These are phyloP conservation scores for Byasa hedistus DNA, from an alignment of 2,888 invertebrate species.

Conservation along the genomic window DNA sequence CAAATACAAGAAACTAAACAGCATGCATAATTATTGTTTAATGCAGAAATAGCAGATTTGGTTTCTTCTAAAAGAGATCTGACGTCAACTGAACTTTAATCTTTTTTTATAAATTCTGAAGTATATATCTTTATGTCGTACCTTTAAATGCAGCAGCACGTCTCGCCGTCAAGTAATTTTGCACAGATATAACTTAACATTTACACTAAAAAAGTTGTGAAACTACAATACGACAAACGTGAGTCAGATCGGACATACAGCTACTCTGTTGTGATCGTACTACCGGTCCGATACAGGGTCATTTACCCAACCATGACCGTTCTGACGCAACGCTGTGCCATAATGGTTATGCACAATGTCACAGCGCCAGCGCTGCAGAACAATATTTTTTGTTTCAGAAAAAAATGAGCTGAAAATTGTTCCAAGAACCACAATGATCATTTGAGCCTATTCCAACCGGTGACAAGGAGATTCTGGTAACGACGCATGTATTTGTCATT, in stretches of 20 bases:
- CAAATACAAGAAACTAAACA: too few species aligned
- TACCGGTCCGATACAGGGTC: slow-evolving; percentile 40
- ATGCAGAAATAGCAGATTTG: too few species aligned
- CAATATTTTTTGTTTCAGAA: slow-evolving; percentile 11
- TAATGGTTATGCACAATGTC: slow-evolving; percentile 32
- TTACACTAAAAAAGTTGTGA: slow-evolving; percentile 6
- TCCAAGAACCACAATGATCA: not conserved
- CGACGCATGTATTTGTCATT: too few species aligned
- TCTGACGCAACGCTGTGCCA: slow-evolving; percentile 36
- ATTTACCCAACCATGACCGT: slow-evolving; percentile 39
- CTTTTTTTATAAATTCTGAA: too few species aligned
- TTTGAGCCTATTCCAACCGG: not conserved
- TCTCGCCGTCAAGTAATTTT: too few species aligned
- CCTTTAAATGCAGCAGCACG: too few species aligned
- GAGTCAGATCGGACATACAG: slow-evolving; percentile 32
- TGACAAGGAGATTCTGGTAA: too few species aligned
- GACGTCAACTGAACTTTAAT: too few species aligned
- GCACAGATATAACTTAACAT: too few species aligned
- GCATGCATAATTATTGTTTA: too few species aligned
- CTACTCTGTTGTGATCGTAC: slow-evolving; percentile 34
- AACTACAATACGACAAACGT: slow-evolving; percentile 24
- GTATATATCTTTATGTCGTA: too few species aligned
- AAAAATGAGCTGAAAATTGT: not conserved
- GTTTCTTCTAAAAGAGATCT: too few species aligned
- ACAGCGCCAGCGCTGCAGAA: slow-evolving; percentile 11